Base-by-base conservation (phyloP, 1,140 invertebrate species). In the Thaumetopoea pityocampa region DNA sequence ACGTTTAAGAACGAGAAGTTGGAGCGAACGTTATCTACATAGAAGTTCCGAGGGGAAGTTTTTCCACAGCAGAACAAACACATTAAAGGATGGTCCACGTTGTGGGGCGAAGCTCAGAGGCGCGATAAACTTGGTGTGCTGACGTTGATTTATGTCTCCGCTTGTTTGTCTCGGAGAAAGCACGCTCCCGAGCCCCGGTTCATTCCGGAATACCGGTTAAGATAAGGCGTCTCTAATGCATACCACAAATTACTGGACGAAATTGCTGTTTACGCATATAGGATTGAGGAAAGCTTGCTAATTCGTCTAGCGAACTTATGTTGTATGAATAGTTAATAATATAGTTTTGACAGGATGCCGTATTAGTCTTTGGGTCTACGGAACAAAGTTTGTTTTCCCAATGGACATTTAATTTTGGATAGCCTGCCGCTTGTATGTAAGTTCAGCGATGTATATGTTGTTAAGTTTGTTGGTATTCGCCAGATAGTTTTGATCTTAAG, bases 131-230 rank as follows among this genome's bases (percentile, higher is more conserved):
- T 67, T 63, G 56, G 55, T 56, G 42, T 60, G 53, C 51, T 66
- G 67, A 74, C 70, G 46, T 71, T 74, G 70, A 74, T 74, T 74
- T 74, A 74, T 74, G 67, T 67, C 58, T 69, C 56, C 55, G 66
- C 71, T 69, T 74, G 68, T 72, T 70, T 70, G 69, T 68, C 55
- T 45, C 63, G 53, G 67, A 59, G 58, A 69, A 53, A 54, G 50
- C 41, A 46, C 48, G 50, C 51, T 51, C 42, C 54, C 43, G 54
- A 62, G 62, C 51, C 55, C 46, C 54, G 53, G 57, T 57, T 63
- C 58, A 59, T 61, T 57, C 48, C 59, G 51, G 54, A 56, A 53
- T 49, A 57, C 55, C 48, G 57, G 45, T 50, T 45, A 48, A 56
- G 70, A 74, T 74, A 74, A 71, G 54, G 56, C 51, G 50, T 37